Percentiles rank a stretch among this genome's conserved stretches.
Conservation (phyloP, 2,888 invertebrate genomes). For the Muscina levida region DNA sequence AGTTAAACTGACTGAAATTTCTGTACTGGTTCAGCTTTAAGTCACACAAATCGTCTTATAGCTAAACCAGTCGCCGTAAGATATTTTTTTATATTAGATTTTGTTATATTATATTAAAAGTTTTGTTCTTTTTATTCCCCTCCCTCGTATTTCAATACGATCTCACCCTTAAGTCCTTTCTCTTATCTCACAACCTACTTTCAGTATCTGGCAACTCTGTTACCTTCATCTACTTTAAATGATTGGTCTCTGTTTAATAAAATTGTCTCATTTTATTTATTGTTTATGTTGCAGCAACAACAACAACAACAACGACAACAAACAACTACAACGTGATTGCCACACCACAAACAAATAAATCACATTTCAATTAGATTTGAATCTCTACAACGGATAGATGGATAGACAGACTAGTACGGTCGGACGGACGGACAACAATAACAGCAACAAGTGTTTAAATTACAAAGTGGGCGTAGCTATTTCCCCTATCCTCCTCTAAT, state of each 20-base stretch:
- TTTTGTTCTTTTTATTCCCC: too few species aligned
- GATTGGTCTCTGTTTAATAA: neutral
- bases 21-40: too few species aligned
- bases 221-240: neutral
- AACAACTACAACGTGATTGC: conserved; percentile 19
- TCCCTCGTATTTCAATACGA: too few species aligned
- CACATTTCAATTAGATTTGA: conserved; percentile 61
- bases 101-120: too few species aligned
- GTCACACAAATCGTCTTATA: too few species aligned
- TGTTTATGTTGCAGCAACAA: conserved; percentile 18
- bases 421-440: conserved; percentile 19
- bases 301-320: too few species aligned
- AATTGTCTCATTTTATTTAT: conserved; percentile 28
- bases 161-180: too few species aligned
- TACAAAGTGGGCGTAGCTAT: conserved; percentile 62
- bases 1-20: too few species aligned
- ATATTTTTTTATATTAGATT: too few species aligned
- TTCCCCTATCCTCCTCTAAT: too few species aligned
- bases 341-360: conserved; percentile 56
- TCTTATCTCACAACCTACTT: neutral
- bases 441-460: conserved; percentile 44
- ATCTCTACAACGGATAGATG: neutral
- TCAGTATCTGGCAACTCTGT: conserved; percentile 1
- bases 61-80: too few species aligned
- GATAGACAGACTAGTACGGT: neutral